A percentile compares a stretch with the other conserved stretches of the same genome.
Evolutionary conservation across 2,113 vertebrate species (phyloP).

Genomic region (Telmatochromis bifrenatus): DNA sequence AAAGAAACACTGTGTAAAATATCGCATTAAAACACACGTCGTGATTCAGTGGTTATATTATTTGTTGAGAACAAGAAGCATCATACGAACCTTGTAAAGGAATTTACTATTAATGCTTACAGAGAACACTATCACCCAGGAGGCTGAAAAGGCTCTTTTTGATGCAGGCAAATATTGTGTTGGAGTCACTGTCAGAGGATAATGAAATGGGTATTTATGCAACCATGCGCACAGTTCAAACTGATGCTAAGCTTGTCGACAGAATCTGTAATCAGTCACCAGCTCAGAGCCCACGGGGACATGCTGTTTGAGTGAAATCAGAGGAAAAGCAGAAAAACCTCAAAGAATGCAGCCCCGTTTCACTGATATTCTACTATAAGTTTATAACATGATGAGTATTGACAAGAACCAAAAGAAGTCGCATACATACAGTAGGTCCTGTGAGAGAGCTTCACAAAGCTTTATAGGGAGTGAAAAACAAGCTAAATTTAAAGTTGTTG

Average conservation of each 20-base stretch:
- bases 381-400: conserved; percentile 1
- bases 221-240: conserved; percentile 48
- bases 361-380: conserved; percentile 18
- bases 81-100: neutral
- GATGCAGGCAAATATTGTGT: conserved; percentile 32
- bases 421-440: conserved; percentile 1
- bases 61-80: neutral
- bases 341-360: conserved; percentile 9
- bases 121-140: conserved; percentile 12
- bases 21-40: conserved; percentile 6
- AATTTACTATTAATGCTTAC: conserved; percentile 17
- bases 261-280: conserved; percentile 66
- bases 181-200: conserved; percentile 33
- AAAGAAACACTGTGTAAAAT: neutral
- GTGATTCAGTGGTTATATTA: conserved; percentile 3
- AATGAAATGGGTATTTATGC: conserved; percentile 68
- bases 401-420: conserved; percentile 29
- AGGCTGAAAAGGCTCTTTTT: conserved; percentile 16
- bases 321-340: conserved; percentile 36
- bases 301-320: conserved; percentile 42
- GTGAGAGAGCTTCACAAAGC: conserved; percentile 20
- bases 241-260: conserved; percentile 52
- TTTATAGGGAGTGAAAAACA: conserved; percentile 23
- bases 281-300: conserved; percentile 19
- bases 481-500: neutral